Base-by-base conservation (phyloP, 2,113 vertebrate genomes). In the Vireo altiloquus region DNA sequence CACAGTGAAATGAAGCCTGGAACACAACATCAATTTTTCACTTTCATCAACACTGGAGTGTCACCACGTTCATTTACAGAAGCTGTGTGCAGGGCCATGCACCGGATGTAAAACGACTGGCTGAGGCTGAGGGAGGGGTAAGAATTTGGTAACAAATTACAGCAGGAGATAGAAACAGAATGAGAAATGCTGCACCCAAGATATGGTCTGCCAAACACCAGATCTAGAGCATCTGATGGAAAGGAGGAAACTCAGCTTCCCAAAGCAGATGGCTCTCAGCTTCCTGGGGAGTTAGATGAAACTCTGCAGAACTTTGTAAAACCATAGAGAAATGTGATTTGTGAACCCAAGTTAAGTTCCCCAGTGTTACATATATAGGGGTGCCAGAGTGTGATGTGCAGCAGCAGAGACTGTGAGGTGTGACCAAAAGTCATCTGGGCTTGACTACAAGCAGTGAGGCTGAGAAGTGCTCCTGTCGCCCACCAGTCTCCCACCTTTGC, bases 321-420 rank as follows among this genome's bases (percentile, higher is more conserved):
- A 16, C 15, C 9, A 3, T 1, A 8, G 49, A 18, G 52, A 77
- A 72, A 33, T 3, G 7, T 1, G 10, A 9, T 30, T 46, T 46
- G 75, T 25, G 61, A 39, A 25, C 25, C 33, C 63, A 40, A 7
- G 25, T 0, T 1, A 37, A 23, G 15, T 9, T 61, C 30, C 33
- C 42, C 59, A 15, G 0, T 8, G 3, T 8, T 2, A 1, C 39
- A 1, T 3, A 5, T 4, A 2, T 0, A 4, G 23, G 20, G 4
- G 13, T 5, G 24, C 7, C 64, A 54, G 57, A 22, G 49, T 2
- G 0, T 6, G 59, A 31, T 0, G 9, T 21, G 47, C 47, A 50
- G 72, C 54, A 21, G 71, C 25, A 21, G 52, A 27, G 64, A 3
- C 25, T 8, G 25, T 1, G 23, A 54, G 46, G 16, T 10, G 66